These are phyloP conservation scores for Crocallis elinguaria DNA, from an alignment of 2,888 invertebrate species.

Conservation along the genomic window DNA sequence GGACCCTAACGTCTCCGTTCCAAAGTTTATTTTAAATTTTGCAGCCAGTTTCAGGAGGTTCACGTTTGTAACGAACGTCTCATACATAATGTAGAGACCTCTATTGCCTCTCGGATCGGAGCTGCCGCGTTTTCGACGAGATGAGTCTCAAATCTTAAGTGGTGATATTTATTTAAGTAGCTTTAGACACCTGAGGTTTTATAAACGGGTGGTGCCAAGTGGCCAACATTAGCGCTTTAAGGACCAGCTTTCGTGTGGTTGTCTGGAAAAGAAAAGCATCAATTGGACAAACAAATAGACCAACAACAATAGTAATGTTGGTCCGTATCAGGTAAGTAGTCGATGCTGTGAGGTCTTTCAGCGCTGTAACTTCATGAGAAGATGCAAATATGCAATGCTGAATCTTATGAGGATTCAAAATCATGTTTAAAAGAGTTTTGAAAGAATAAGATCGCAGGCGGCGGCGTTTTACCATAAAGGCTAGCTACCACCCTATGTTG, in stretches of 20 bases:
- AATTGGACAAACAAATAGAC: not conserved
- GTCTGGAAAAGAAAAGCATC: not conserved
- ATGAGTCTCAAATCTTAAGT: conserved; percentile 57
- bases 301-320: too few relatives aligned
- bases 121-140: conserved; percentile 38
- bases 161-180: conserved; percentile 62
- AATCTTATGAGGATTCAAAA: too few relatives aligned
- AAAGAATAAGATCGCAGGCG: too few relatives aligned
- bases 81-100: conserved; percentile 31
- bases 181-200: conserved; percentile 24
- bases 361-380: too few relatives aligned
- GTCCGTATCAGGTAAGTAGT: too few relatives aligned
- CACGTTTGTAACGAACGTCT: conserved; percentile 25
- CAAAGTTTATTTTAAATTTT: conserved; percentile 2
- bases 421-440: too few relatives aligned
- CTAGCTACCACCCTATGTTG: too few relatives aligned
- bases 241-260: not conserved
- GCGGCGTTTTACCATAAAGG: too few relatives aligned
- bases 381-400: too few relatives aligned
- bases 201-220: conserved; percentile 3
- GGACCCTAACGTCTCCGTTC: not conserved
- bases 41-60: conserved; percentile 2
- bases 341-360: too few relatives aligned
- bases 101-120: conserved; percentile 45
- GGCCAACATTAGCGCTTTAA: not conserved